Percentiles rank a stretch among this genome's conserved stretches.
These are phyloP conservation scores for Agonopterix subpropinquella DNA, from an alignment of 2,888 invertebrate species.

Conservation along the genomic window DNA sequence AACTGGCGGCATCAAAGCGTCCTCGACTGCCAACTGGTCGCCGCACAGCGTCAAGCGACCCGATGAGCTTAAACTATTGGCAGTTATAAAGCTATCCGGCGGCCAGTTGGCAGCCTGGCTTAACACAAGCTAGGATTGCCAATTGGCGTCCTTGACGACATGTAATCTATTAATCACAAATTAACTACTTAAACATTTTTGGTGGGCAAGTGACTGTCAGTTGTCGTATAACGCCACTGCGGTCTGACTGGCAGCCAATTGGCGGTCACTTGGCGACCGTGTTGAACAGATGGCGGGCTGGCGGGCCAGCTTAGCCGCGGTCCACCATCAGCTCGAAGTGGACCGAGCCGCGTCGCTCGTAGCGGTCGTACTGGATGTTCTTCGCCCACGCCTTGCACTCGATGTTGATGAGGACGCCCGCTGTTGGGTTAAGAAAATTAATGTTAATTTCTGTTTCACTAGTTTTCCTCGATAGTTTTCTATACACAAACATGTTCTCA, in stretches of 20 bases:
- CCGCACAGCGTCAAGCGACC: not conserved
- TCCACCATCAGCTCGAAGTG: conserved; percentile 97
- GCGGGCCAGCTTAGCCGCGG: conserved; percentile 50
- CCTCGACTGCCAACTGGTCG: not conserved
- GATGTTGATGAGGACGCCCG: conserved; percentile 92
- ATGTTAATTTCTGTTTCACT: too few species aligned
- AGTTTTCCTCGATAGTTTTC: too few species aligned
- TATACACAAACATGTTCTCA: too few species aligned
- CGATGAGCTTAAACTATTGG: conserved; percentile 27
- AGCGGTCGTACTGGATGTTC: conserved; percentile 90
- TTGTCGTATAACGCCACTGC: conserved; percentile 3
- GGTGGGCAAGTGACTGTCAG: not conserved
- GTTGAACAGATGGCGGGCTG: conserved; percentile 16
- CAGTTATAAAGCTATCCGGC: conserved; percentile 4
- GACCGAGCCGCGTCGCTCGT: conserved; percentile 92
- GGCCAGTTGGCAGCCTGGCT: conserved; percentile 9
- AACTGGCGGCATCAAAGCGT: conserved; percentile 16
- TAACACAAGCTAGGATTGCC: not conserved
- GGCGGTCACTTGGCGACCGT: conserved; percentile 7
- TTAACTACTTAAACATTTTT: conserved; percentile 1
- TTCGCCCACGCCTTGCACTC: conserved; percentile 96
- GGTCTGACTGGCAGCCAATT: not conserved
- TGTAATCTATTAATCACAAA: conserved; percentile 1
- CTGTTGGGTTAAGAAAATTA: conserved; percentile 47
- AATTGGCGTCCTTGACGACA: not conserved